phyloP scores from a whole-genome alignment of 1,140 invertebrate genomes.

The Eriocheir sinensis region DNA sequence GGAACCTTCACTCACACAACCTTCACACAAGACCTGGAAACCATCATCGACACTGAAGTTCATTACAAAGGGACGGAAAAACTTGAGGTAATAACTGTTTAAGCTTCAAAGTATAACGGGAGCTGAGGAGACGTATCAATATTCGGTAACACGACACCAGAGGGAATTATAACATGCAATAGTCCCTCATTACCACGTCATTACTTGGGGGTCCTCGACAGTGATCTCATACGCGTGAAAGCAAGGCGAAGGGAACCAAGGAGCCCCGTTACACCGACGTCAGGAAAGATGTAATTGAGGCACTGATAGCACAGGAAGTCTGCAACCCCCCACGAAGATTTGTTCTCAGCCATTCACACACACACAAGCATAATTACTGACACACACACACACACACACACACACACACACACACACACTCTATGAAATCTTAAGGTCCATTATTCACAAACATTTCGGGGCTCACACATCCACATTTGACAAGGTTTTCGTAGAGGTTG shows the following conservation, averaged over 20 bases:
- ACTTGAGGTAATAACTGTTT: no score
- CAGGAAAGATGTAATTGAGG: background rate
- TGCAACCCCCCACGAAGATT: background rate
- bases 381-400: constrained; percentile 35
- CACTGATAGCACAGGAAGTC: background rate
- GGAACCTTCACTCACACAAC: background rate
- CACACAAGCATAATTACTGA: background rate
- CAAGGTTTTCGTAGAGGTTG: no score
- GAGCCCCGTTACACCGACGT: background rate
- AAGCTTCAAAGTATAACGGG: no score
- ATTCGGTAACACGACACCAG: no score
- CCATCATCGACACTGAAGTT: background rate
- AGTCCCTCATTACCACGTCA: background rate
- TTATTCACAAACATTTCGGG: background rate
- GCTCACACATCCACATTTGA: no score
- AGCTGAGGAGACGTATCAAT: no score
- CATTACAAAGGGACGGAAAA: background rate
- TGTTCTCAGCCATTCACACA: background rate
- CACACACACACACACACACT: background rate
- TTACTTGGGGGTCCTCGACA: background rate
- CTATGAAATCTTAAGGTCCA: background rate
- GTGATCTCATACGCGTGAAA: background rate
- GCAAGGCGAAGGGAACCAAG: background rate
- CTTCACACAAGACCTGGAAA: background rate
- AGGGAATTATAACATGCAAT: background rate